Conservation (phyloP, 1,140 invertebrate species). For the Harpegnathos saltator region DNA sequence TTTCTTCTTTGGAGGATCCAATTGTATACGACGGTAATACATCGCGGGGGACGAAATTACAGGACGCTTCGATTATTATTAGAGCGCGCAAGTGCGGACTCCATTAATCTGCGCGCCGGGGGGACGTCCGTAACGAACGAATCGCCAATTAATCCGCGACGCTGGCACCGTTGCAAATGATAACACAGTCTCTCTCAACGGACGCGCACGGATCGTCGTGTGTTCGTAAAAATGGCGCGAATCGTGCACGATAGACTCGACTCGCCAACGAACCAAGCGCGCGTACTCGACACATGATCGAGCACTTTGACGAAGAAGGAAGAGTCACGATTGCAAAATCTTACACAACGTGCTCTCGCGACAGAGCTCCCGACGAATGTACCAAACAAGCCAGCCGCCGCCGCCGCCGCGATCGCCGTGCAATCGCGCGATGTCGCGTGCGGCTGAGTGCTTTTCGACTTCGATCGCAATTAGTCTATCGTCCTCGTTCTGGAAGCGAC, state of each 20-base stretch:
- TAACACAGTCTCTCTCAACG: background rate
- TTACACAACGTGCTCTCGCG: no score
- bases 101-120: constrained; percentile 23
- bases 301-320: no score
- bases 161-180: constrained; percentile 24
- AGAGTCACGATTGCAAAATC: no score
- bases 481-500: constrained; percentile 35
- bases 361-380: no score
- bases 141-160: constrained; percentile 40
- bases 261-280: no score
- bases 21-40: no score
- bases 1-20: no score
- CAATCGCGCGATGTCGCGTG: background rate
- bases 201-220: background rate
- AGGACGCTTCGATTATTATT: constrained; percentile 33
- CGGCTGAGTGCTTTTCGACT: constrained; percentile 1
- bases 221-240: background rate
- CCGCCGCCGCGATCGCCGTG: background rate
- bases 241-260: no score
- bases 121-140: constrained; percentile 31
- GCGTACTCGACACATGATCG: no score
- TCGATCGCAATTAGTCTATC: constrained; percentile 61
- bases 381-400: no score
- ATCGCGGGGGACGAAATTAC: background rate
- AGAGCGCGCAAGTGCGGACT: constrained; percentile 3